Evolutionary conservation across 1,140 invertebrate species (phyloP).

Genomic region (Drosophila ficusphila): DNA sequence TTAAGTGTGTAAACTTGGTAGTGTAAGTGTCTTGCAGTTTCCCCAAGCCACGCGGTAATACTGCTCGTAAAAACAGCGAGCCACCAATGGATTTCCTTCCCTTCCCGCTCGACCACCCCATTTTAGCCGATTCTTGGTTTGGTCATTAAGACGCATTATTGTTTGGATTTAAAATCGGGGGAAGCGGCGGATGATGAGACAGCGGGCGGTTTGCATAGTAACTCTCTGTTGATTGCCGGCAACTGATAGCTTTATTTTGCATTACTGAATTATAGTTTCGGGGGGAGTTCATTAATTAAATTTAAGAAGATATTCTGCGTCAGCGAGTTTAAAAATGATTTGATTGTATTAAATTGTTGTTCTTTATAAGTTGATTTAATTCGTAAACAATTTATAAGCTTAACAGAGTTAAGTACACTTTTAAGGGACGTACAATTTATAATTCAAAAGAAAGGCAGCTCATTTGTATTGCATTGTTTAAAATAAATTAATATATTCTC

Average conservation of each 20-base stretch:
- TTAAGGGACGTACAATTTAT: no score
- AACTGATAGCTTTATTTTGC: conserved; percentile 54
- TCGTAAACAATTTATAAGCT: no score
- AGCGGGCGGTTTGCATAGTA: conserved; percentile 10
- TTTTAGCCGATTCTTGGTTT: conserved; percentile 27
- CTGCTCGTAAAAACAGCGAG: conserved; percentile 70
- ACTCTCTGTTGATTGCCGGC: conserved; percentile 48
- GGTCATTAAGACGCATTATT: conserved; percentile 72
- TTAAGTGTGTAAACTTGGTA: conserved; percentile 1
- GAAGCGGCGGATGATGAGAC: neutral
- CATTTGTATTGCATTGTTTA: no score
- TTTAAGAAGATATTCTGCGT: neutral
- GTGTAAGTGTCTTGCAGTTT: conserved; percentile 52
- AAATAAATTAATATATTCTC: no score
- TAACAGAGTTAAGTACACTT: no score
- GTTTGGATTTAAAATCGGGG: conserved; percentile 26
- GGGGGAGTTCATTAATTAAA: conserved; percentile 12
- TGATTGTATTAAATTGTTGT: no score
- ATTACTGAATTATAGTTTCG: neutral
- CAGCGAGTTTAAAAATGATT: neutral
- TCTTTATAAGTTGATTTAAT: neutral
- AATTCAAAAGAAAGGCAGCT: no score
- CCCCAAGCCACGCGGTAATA: conserved; percentile 27
- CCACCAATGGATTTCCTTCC: conserved; percentile 37
- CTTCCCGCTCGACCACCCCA: conserved; percentile 17